phyloP scores from a whole-genome alignment of 1,140 invertebrate species.

The Glossosoma conforme region DNA sequence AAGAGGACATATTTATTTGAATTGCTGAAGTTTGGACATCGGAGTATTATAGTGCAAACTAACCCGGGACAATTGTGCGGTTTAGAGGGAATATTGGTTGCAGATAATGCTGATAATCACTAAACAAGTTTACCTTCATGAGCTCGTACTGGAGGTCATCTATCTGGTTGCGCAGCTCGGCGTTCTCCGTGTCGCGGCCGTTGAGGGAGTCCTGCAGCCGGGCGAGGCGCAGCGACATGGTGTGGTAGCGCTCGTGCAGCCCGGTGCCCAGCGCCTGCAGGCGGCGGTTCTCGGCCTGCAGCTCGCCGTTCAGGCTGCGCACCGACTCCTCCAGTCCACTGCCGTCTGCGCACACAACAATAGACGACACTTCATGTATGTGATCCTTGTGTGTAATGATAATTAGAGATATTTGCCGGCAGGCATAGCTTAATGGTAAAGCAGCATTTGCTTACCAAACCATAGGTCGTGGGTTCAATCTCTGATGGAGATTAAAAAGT shows the following conservation, averaged over 20 bases:
- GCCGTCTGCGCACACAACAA: too few species aligned
- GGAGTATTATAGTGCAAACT: too few species aligned
- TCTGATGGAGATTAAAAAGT: too few species aligned
- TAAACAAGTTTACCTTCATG: constrained; percentile 68
- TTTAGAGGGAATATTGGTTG: too few species aligned
- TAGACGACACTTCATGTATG: too few species aligned
- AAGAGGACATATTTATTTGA: neutral
- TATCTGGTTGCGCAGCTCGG: constrained; percentile 91
- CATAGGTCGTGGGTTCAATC: too few species aligned
- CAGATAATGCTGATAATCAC: too few species aligned
- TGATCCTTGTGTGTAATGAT: too few species aligned
- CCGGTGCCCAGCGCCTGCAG: constrained; percentile 89
- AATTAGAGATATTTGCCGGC: too few species aligned
- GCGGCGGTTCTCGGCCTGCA: constrained; percentile 87
- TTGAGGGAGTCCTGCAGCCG: constrained; percentile 88
- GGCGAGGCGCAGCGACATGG: constrained; percentile 85
- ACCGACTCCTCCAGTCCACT: constrained; percentile 69
- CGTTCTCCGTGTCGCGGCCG: constrained; percentile 88
- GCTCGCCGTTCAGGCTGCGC: constrained; percentile 74
- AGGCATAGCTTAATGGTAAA: too few species aligned
- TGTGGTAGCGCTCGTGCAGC: constrained; percentile 90
- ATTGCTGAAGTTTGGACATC: neutral
- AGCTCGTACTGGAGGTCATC: constrained; percentile 94
- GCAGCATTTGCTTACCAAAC: too few species aligned
- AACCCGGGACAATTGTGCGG: too few species aligned